Evolutionary conservation across 2,888 invertebrate genomes (phyloP), one percentile per base, ranked within the genome.

Genomic region (Pomacea canaliculata): DNA sequence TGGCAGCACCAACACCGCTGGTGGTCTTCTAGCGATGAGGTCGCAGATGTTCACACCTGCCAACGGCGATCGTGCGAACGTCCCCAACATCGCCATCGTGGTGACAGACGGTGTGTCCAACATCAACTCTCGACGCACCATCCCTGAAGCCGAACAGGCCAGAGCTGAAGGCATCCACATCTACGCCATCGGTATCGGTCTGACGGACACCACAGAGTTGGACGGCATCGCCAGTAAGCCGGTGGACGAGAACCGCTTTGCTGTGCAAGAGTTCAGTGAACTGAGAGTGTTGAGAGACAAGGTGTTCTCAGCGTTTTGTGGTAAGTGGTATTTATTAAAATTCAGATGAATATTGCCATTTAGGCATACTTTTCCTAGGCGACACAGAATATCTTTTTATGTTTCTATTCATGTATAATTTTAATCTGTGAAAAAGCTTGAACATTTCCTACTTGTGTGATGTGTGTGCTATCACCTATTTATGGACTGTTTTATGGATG

Each of bases 101-200:
- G 73, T 89, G 68, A 89, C 89, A 19, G 89, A 90, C 76, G 90
- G 90, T 73, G 85, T 85, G 48, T 88, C 88, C 27, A 89, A 88
- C 72, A 85, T 89, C 62, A 87, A 89, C 78, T 78, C 83, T 0
- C 77, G 82, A 16, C 73, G 80, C 59, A 88, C 88, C 7, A 81
- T 88, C 70, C 85, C 86, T 10, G 85, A 87, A 73, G 89, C 89
- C 19, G 80, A 84, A 70, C 60, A 68, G 37, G 83, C 84, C 10
- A 76, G 83, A 59, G 80, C 69, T 23, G 77, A 78, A 9, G 84
- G 83, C 10, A 82, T 86, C 66, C 81, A 83, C 68, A 81, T 85
- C 76, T 86, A 85, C 71, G 85, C 83, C 71, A 85, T 87, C 75
- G 87, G 86, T 72, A 83, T 87, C 63, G 86, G 86, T n/a, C 73